Percentiles rank a stretch among this genome's conserved stretches.
Conservation (phyloP, 1,140 invertebrate species). For the Wasmannia auropunctata region DNA sequence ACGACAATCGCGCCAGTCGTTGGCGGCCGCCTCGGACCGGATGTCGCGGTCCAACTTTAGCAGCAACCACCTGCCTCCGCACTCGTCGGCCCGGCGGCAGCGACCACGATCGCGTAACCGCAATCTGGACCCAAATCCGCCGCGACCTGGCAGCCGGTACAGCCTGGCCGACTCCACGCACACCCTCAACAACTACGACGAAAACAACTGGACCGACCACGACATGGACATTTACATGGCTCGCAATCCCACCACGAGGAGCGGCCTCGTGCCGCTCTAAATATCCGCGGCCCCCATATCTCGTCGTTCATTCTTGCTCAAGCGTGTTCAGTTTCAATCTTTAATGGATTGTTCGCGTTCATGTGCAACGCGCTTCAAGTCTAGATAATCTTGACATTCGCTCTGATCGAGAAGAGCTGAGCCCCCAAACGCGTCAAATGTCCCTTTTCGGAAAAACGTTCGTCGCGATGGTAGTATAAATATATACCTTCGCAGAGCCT, state of each 20-base stretch:
- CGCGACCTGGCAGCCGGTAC: slow-evolving; percentile 88
- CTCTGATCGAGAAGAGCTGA: background rate
- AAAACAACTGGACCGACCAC: slow-evolving; percentile 98
- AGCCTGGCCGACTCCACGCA: slow-evolving; percentile 91
- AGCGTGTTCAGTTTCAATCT: slow-evolving; percentile 67
- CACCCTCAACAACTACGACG: slow-evolving; percentile 93
- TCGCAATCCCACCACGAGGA: slow-evolving; percentile 93
- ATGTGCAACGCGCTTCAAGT: background rate
- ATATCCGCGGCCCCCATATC: slow-evolving; percentile 69
- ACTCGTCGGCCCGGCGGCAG: slow-evolving; percentile 88
- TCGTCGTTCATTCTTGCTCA: slow-evolving; percentile 71
- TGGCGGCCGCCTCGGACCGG: slow-evolving; percentile 92
- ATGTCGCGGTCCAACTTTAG: slow-evolving; percentile 89
- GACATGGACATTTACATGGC: slow-evolving; percentile 98
- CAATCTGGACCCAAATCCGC: slow-evolving; percentile 82
- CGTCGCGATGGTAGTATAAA: background rate
- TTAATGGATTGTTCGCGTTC: background rate
- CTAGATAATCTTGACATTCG: slow-evolving; percentile 9
- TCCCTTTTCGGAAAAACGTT: background rate
- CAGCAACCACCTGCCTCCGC: slow-evolving; percentile 83
- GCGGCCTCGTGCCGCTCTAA: slow-evolving; percentile 93
- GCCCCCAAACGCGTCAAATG: background rate
- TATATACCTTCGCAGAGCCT: background rate
- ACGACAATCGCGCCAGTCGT: slow-evolving; percentile 92
- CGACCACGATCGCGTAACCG: slow-evolving; percentile 87